A percentile compares a stretch with the other conserved stretches of the same genome.
phyloP scores from a whole-genome alignment of 2,113 vertebrate species.

The Peromyscus maniculatus region DNA sequence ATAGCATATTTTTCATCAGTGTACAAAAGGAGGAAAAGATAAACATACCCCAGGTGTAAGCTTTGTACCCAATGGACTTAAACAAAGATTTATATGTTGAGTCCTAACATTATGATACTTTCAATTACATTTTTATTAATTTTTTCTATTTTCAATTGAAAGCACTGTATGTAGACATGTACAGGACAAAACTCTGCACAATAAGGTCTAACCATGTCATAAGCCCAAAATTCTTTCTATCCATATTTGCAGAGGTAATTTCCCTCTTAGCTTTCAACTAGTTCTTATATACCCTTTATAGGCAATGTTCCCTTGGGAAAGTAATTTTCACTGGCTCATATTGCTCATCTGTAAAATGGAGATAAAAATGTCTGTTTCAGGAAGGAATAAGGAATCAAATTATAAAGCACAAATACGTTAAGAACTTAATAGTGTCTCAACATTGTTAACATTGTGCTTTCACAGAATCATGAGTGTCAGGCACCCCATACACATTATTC shows the following conservation, averaged over 20 bases:
- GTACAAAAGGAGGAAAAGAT: not conserved
- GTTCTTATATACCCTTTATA: not conserved
- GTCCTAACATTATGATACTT: not conserved
- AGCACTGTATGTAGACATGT: not conserved
- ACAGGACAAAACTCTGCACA: not conserved
- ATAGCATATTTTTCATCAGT: conserved; percentile 15
- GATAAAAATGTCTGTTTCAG: not conserved
- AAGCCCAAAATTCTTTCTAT: not conserved
- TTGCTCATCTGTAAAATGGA: not conserved
- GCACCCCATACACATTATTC: not conserved
- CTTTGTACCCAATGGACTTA: not conserved
- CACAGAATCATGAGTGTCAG: not conserved
- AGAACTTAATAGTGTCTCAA: not conserved
- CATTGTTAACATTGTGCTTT: not conserved
- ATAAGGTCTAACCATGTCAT: not conserved
- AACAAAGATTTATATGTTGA: conserved; percentile 8
- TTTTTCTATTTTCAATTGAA: conserved; percentile 34
- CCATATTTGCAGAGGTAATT: not conserved
- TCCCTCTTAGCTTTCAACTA: not conserved
- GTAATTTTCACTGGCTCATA: not conserved
- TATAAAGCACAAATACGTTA: not conserved
- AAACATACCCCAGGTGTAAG: conserved; percentile 1
- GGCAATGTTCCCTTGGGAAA: not conserved
- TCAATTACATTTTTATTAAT: conserved; percentile 14
- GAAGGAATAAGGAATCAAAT: not conserved